phyloP scores from a whole-genome alignment of 2,113 vertebrate species.

The Mobula birostris region DNA sequence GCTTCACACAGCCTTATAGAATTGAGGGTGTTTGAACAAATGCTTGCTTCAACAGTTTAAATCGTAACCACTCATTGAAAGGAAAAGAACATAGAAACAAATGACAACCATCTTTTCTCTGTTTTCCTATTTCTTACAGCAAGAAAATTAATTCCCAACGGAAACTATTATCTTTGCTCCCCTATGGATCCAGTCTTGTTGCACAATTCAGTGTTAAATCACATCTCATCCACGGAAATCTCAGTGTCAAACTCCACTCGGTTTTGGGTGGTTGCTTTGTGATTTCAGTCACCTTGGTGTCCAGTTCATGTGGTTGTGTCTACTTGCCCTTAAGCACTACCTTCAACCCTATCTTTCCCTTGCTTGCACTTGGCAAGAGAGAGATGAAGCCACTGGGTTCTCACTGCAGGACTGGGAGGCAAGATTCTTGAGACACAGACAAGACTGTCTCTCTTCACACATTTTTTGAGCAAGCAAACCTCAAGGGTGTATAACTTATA shows the following conservation, averaged over 20 bases:
- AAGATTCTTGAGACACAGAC: no score
- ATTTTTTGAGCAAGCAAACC: no score
- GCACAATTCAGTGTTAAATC: neutral
- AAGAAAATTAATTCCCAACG: neutral
- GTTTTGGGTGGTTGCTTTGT: neutral
- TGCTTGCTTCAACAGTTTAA: slow-evolving; percentile 13
- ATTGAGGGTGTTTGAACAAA: slow-evolving; percentile 16
- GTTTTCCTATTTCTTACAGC: neutral
- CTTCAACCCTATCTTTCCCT: no score
- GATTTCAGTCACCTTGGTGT: neutral
- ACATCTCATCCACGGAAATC: neutral
- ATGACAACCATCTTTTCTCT: neutral
- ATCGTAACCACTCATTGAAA: neutral
- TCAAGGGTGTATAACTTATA: no score
- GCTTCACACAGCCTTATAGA: neutral
- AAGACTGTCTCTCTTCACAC: no score
- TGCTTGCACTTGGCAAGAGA: no score
- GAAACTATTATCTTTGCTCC: no score
- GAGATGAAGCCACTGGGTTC: no score
- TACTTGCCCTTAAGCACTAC: neutral
- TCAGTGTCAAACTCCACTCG: neutral
- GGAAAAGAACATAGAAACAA: neutral
- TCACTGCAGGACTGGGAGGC: no score
- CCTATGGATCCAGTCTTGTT: neutral
- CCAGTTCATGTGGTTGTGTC: neutral